Conservation (phyloP, 2,797 vertebrate genomes). For the Limnodromus scolopaceus region DNA sequence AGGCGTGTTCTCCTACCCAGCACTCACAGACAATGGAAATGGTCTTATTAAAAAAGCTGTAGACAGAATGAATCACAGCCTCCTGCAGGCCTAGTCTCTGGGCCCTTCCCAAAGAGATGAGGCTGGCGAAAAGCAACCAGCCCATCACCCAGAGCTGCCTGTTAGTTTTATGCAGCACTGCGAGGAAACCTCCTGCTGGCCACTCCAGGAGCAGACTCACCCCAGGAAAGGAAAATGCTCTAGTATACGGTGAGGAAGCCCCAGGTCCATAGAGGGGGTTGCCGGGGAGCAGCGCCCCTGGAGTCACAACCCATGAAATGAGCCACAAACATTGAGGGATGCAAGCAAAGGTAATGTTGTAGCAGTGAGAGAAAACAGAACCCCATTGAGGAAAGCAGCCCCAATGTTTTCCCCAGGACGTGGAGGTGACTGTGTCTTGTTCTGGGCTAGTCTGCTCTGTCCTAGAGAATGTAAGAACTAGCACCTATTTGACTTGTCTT, state of each 20-base stretch:
- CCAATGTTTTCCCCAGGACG: fast-evolving
- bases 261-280: not conserved
- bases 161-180: not conserved
- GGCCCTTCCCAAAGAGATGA: not conserved
- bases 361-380: not conserved
- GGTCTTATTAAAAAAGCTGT: not conserved
- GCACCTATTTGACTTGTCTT: conserved; percentile 18
- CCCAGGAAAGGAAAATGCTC: not conserved
- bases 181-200: not conserved
- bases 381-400: not conserved
- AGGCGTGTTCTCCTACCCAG: not conserved
- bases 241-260: not conserved
- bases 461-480: not conserved
- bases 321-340: fast-evolving
- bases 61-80: conserved; percentile 29
- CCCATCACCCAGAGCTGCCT: not conserved
- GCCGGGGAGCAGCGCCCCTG: not conserved
- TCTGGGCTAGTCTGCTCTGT: not conserved
- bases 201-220: not conserved
- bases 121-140: not conserved
- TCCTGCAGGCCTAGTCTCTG: not conserved
- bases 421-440: not conserved
- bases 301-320: not conserved
- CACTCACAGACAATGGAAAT: not conserved
- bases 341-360: not conserved